Percentiles rank a stretch among this genome's conserved stretches.
Conservation (phyloP, 2,888 invertebrate genomes). For the Chrysotoxum bicinctum region DNA sequence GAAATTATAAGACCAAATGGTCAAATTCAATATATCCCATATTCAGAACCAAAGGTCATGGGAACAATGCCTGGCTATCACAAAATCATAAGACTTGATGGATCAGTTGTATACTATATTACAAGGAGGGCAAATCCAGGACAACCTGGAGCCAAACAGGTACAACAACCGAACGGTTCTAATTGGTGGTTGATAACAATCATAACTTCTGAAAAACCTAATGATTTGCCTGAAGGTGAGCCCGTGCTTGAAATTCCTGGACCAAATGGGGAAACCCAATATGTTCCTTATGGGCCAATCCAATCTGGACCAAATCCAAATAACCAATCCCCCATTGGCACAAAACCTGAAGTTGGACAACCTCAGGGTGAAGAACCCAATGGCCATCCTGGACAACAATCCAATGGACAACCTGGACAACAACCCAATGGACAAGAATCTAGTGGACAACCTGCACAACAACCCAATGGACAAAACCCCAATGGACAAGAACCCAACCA, state of each 20-base stretch:
- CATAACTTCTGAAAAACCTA: background rate
- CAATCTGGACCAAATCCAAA: background rate
- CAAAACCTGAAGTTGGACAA: background rate
- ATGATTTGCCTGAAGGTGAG: no score
- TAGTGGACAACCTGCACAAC: background rate
- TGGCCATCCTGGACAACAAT: background rate
- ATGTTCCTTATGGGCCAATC: background rate
- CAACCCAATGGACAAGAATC: background rate
- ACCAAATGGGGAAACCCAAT: background rate
- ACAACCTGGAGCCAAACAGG: background rate
- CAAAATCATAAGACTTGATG: background rate
- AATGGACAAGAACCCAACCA: background rate
- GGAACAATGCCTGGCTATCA: background rate
- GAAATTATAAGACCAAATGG: background rate
- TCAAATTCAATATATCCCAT: background rate
- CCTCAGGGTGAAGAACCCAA: background rate
- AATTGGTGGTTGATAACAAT: background rate
- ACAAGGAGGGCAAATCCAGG: background rate
- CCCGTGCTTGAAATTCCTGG: background rate
- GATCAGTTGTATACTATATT: background rate
- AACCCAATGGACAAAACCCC: background rate
- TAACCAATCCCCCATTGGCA: no score
- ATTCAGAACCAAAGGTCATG: background rate
- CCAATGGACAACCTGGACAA: background rate
- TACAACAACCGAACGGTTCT: background rate